phyloP scores from a whole-genome alignment of 2,888 invertebrate species.

The Emmelina monodactyla region DNA sequence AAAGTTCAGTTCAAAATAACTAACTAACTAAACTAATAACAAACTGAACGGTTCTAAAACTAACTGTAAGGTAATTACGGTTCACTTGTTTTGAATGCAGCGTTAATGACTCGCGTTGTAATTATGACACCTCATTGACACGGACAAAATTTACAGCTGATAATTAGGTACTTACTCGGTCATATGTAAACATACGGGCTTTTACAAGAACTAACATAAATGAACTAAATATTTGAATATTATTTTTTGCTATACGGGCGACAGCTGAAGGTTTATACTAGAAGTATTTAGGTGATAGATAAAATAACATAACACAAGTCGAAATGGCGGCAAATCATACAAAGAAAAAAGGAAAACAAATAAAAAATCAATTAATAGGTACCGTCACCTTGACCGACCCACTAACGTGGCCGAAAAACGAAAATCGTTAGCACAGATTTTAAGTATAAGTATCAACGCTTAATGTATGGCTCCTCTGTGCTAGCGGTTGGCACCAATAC shows the following conservation, averaged over 20 bases:
- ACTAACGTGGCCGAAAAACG: conserved; percentile 44
- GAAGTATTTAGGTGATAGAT: neutral
- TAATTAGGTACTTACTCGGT: too few species aligned
- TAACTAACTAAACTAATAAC: too few species aligned
- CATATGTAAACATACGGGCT: neutral
- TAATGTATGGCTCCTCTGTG: conserved; percentile 34
- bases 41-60: too few species aligned
- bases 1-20: too few species aligned
- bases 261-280: neutral
- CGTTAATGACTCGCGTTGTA: too few species aligned
- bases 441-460: conserved; percentile 48
- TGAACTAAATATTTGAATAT: neutral
- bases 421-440: conserved; percentile 57
- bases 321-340: conserved; percentile 15
- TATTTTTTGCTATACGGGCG: neutral
- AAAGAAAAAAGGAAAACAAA: conserved; percentile 24
- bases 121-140: too few species aligned
- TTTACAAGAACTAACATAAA: neutral
- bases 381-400: conserved; percentile 49
- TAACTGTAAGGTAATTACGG: too few species aligned
- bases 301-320: conserved; percentile 8
- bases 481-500: conserved; percentile 42
- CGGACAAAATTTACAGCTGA: too few species aligned
- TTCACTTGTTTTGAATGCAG: too few species aligned
- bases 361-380: conserved; percentile 33